Evolutionary conservation across 2,888 invertebrate species (phyloP), one percentile per base, ranked within the genome.

Genomic region (Dryomyza anilis): DNA sequence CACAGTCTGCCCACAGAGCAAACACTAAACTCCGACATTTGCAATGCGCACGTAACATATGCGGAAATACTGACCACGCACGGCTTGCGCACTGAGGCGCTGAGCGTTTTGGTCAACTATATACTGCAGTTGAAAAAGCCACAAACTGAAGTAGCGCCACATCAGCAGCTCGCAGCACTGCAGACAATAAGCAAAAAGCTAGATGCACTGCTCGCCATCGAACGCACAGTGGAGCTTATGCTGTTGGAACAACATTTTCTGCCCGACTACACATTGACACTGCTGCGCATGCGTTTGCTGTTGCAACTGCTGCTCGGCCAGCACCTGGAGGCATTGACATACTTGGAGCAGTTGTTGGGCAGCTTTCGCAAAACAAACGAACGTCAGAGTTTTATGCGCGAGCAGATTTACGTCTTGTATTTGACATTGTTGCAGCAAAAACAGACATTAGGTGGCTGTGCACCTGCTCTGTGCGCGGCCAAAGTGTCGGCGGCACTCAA

Each of bases 321-420:
- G n/a, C 69, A 74, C 48, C 33, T 64, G 0, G 72, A 76, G 4
- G 76, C 79, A 0, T 68, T 78, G 53, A 66, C 72, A 5, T 74
- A 73, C 64, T 27, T 81, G 4, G 67, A 74, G n/a, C 70, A 67
- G 2, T 21, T 76, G 12, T 27, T 81, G 14, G 63, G 68, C 0
- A 57, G 70, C 29, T 77, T 78, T 63, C 65, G 63, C 16, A 69
- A 68, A 8, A 68, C 67, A 1, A 74, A 73, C 57, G 59, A 66
- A 5, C 68, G 78, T 1, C 76, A 76, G 46, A 39, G 61, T 16
- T 76, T 69, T 62, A 71, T 84, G 1, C 77, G 85, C 59, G 86
- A 86, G 68, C 80, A 84, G 59, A 74, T 86, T 33, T 81, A 81
- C 53, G 86, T 86, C 73, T 70, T 83, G 46, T 76, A 83, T 72